Conservation (phyloP, 1,140 invertebrate species). For the Chironomus tepperi region DNA sequence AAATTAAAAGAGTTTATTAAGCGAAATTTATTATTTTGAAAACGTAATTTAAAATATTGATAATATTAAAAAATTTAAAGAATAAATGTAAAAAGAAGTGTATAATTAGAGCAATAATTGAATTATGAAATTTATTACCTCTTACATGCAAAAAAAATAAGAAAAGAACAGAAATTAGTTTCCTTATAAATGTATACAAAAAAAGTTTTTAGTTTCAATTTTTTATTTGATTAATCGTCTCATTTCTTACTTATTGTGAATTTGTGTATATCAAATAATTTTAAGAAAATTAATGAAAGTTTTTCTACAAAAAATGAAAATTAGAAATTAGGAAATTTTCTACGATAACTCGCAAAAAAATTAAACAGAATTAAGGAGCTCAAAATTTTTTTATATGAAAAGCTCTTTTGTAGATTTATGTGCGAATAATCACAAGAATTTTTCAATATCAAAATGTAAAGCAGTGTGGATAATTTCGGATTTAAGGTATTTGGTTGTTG, state of each 20-base stretch:
- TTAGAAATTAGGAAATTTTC: too few relatives aligned
- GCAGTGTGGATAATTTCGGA: too few relatives aligned
- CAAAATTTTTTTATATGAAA: too few relatives aligned
- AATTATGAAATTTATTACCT: conserved; percentile 14
- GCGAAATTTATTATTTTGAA: neutral
- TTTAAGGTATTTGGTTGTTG: too few relatives aligned
- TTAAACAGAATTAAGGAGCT: too few relatives aligned
- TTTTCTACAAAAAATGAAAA: too few relatives aligned
- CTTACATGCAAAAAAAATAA: neutral
- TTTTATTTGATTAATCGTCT: neutral
- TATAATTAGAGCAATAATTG: conserved; percentile 14
- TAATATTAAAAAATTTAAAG: conserved; percentile 3
- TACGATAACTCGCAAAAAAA: too few relatives aligned
- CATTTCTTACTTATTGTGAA: neutral
- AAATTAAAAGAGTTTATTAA: neutral
- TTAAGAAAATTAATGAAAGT: too few relatives aligned
- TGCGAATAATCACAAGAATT: too few relatives aligned
- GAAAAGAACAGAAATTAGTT: neutral
- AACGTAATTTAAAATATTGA: neutral
- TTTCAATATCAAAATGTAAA: too few relatives aligned
- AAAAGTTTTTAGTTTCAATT: neutral
- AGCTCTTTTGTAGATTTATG: too few relatives aligned
- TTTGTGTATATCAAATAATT: neutral
- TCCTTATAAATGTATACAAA: neutral
- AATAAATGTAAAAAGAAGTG: neutral